Evolutionary conservation across 1,140 invertebrate species (phyloP).

Genomic region (Drosophila arawakana): DNA sequence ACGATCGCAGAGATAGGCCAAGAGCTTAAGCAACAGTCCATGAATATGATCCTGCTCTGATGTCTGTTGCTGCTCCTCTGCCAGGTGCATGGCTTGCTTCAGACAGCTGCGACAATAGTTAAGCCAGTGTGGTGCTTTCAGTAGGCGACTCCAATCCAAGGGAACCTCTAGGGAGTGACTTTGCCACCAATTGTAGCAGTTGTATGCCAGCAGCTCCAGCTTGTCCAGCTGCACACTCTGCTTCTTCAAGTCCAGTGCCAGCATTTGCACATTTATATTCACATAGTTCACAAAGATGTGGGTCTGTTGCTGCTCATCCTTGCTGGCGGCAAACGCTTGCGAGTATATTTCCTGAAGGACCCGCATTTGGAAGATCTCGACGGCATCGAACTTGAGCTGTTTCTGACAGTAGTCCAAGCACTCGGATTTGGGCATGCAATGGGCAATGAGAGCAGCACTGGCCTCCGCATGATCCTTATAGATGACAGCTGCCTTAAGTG

Average conservation of each 20-base stretch:
- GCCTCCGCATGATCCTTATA: constrained; percentile 85
- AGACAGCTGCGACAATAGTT: constrained; percentile 88
- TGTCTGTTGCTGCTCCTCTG: constrained; percentile 69
- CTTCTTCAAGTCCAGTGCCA: constrained; percentile 86
- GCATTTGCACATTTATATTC: constrained; percentile 86
- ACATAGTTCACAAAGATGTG: constrained; percentile 86
- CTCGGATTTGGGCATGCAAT: constrained; percentile 86
- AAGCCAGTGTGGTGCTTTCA: constrained; percentile 87
- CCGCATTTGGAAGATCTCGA: constrained; percentile 86
- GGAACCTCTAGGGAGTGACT: not conserved
- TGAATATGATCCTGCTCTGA: constrained; percentile 71
- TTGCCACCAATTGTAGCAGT: constrained; percentile 81
- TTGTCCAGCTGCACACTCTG: constrained; percentile 67
- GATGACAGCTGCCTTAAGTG: constrained; percentile 87
- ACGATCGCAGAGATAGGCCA: constrained; percentile 86
- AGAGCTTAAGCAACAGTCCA: constrained; percentile 85
- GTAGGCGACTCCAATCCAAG: constrained; percentile 83
- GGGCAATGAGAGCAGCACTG: constrained; percentile 85
- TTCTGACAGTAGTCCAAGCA: constrained; percentile 86
- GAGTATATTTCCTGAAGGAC: constrained; percentile 86
- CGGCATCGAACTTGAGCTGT: constrained; percentile 86
- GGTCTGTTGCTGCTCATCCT: constrained; percentile 76
- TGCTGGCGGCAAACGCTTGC: constrained; percentile 81
- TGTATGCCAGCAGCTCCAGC: constrained; percentile 60
- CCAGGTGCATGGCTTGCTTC: constrained; percentile 87